Evolutionary conservation across 2,113 vertebrate species (phyloP).

Genomic region (Crocuta crocuta): DNA sequence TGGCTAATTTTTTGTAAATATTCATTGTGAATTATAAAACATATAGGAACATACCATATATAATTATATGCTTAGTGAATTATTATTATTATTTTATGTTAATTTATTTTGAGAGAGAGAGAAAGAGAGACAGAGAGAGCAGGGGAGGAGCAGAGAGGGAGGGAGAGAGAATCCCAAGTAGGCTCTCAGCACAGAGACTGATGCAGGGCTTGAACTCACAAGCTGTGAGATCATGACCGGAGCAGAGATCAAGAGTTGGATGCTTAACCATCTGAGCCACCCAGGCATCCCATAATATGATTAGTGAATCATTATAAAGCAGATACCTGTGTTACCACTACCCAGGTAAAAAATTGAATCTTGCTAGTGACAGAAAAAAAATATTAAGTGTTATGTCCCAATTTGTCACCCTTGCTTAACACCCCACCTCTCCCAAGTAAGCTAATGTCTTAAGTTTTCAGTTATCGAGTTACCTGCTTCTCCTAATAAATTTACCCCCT

Average conservation of each 20-base stretch:
- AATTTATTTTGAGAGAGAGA: too few relatives aligned
- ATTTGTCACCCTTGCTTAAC: neutral
- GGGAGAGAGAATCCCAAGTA: too few relatives aligned
- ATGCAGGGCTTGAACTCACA: too few relatives aligned
- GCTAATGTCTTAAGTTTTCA: neutral
- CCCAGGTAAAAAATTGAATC: neutral
- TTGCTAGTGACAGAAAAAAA: neutral
- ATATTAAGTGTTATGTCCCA: neutral
- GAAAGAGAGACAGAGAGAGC: too few relatives aligned
- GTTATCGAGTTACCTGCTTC: neutral
- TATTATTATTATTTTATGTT: neutral
- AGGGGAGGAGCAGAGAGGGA: too few relatives aligned
- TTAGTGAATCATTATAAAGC: conserved; percentile 32
- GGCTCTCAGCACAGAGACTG: too few relatives aligned
- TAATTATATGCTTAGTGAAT: neutral
- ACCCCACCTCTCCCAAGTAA: neutral
- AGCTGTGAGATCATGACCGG: too few relatives aligned
- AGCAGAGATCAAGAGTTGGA: too few relatives aligned
- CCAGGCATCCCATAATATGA: neutral
- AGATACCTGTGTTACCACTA: neutral
- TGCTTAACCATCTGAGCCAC: too few relatives aligned
- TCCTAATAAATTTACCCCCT: neutral
- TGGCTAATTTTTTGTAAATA: conserved; percentile 15
- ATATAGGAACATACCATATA: neutral
- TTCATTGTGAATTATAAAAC: neutral